Evolutionary conservation across 1,140 invertebrate genomes (phyloP), one percentile per base, ranked within the genome.

Genomic region (Platyscapa corneri): DNA sequence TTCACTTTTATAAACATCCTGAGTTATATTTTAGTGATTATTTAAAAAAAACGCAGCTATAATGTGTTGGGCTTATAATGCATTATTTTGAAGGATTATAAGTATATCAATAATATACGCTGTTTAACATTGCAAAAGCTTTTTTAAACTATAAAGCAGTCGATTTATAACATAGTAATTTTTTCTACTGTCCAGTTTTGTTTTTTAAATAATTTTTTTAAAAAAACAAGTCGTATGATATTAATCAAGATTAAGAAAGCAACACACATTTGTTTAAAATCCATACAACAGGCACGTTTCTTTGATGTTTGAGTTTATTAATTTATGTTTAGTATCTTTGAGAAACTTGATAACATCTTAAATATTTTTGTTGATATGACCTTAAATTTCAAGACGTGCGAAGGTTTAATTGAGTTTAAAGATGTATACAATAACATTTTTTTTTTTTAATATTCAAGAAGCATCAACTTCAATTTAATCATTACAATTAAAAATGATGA

Each of bases 261-360:
- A 60, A 18, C 74, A 79, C 49, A 78, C 60, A 23, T 32, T 64
- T 76, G 14, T 37, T 70, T 30, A 56, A 27, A 34, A 39, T 82
- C 42, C 53, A 67, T 76, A 85, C 56, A 53, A 70, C 88, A 87
- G 88, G 87, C 88, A 88, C 87, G 85, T 85, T 76, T 78, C 83
- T 88, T 89, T 87, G 87, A 88, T 88, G 86, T 82, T 87, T 53
- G 64, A 56, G 70, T 77, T 87, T 87, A 87, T 64, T 60, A 67
- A 64, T 77, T 87, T 49, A 67, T 1, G 42, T 70, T 67, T n/a
- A n/a, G n/a, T n/a, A 34, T 30, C 60, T 84, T 81, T 70, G 27
- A 72, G 67, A 72, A 82, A 56, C 32, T 81, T 75, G 23, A 42
- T 37, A 64, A 64, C 20, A 70, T 37, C 5, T 34, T 37, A 3